Conservation (phyloP, 2,888 invertebrate genomes). For the Erynnis tages region DNA sequence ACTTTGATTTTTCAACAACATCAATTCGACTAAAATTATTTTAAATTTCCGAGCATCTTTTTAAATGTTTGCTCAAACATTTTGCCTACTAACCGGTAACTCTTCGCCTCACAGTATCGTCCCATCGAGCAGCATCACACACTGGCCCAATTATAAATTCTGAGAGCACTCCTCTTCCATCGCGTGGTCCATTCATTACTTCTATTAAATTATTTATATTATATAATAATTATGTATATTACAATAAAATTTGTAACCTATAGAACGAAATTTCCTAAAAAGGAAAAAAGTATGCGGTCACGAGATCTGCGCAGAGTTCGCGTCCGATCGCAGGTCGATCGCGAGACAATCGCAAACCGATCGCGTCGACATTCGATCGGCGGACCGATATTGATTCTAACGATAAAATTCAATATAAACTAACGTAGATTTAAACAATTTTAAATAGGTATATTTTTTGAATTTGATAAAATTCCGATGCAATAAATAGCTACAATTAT, state of each 20-base stretch:
- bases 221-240: conserved; percentile 65
- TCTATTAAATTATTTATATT: conserved; percentile 57
- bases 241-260: conserved; percentile 81
- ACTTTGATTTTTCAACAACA: conserved; percentile 79
- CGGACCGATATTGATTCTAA: conserved; percentile 23
- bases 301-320: conserved; percentile 36
- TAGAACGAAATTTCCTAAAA: conserved; percentile 76
- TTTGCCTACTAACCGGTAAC: conserved; percentile 72
- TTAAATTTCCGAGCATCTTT: conserved; percentile 71
- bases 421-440: conserved; percentile 24
- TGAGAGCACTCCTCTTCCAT: conserved; percentile 72
- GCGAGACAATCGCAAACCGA: no score
- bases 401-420: conserved; percentile 26
- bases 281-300: conserved; percentile 53
- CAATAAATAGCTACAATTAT: conserved; percentile 13
- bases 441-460: conserved; percentile 8
- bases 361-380: not conserved
- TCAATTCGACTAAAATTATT: conserved; percentile 78
- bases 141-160: conserved; percentile 73
- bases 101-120: conserved; percentile 39
- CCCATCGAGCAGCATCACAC: conserved; percentile 47
- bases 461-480: conserved; percentile 16
- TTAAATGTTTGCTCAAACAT: conserved; percentile 80
- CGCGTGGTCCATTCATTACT: conserved; percentile 76
- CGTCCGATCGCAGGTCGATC: conserved; percentile 15